phyloP scores from a whole-genome alignment of 2,888 invertebrate species.

The Philopedon plagiatum region DNA sequence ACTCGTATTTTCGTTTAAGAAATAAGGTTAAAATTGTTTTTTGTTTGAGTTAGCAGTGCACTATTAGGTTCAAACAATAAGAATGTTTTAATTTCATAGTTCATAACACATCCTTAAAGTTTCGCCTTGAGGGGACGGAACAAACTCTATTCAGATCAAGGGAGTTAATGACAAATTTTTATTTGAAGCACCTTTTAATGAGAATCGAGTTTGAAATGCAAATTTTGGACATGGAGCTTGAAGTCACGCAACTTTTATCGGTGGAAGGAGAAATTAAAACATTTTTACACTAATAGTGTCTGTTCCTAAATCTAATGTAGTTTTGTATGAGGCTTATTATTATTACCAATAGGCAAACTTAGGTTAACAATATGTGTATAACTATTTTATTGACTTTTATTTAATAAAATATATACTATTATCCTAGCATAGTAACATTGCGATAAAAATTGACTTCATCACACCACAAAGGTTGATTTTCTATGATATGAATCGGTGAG shows the following conservation, averaged over 20 bases:
- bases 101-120: no score
- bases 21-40: not conserved
- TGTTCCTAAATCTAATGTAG: not conserved
- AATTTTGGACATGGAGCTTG: no score
- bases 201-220: no score
- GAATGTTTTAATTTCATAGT: conserved; percentile 4
- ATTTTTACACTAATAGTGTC: conserved; percentile 22
- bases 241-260: no score
- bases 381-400: not conserved
- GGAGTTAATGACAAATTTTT: no score
- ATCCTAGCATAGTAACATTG: not conserved
- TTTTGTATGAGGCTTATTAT: not conserved
- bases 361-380: not conserved
- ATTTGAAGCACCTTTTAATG: no score
- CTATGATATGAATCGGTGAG: conserved; percentile 8
- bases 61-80: conserved; percentile 22
- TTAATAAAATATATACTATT: conserved; percentile 11
- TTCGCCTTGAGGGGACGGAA: no score
- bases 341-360: not conserved
- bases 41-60: not conserved
- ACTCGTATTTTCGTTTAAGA: not conserved
- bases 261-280: conserved; percentile 13
- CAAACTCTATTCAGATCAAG: no score
- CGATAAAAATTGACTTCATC: conserved; percentile 4
- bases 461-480: not conserved